Evolutionary conservation across 2,113 vertebrate genomes (phyloP).

Genomic region (Notothenia coriiceps): DNA sequence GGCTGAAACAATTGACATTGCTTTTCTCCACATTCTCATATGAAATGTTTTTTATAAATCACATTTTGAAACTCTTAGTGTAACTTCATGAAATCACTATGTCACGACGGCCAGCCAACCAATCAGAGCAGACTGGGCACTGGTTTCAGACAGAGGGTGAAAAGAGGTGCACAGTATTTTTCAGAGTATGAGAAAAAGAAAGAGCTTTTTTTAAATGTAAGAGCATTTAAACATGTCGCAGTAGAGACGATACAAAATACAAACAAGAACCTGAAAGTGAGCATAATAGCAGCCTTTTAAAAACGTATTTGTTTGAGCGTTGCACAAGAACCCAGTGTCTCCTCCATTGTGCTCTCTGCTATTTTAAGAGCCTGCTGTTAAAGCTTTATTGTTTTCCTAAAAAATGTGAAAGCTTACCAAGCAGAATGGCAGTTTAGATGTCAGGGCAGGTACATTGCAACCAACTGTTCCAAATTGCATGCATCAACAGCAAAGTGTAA

Average conservation of each 20-base stretch:
- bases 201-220: too few relatives aligned
- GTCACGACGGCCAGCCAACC: too few relatives aligned
- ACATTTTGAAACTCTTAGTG: too few relatives aligned
- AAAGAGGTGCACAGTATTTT: too few relatives aligned
- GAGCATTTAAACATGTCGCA: too few relatives aligned
- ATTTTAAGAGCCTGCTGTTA: background rate
- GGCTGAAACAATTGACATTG: background rate
- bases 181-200: too few relatives aligned
- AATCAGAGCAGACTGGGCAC: too few relatives aligned
- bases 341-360: background rate
- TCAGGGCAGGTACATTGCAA: constrained; percentile 46
- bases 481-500: constrained; percentile 41
- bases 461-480: constrained; percentile 26
- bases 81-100: too few relatives aligned
- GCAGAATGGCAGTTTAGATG: constrained; percentile 12
- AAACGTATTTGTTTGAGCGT: background rate
- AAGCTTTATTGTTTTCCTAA: constrained; percentile 8
- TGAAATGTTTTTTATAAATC: too few relatives aligned
- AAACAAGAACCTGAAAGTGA: too few relatives aligned
- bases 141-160: too few relatives aligned
- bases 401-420: constrained; percentile 8
- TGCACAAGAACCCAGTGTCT: background rate
- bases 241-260: too few relatives aligned
- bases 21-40: constrained; percentile 9
- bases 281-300: background rate